phyloP scores from a whole-genome alignment of 37 sponge, comb jelly and placozoan genomes.

The Haliclona indistincta region DNA sequence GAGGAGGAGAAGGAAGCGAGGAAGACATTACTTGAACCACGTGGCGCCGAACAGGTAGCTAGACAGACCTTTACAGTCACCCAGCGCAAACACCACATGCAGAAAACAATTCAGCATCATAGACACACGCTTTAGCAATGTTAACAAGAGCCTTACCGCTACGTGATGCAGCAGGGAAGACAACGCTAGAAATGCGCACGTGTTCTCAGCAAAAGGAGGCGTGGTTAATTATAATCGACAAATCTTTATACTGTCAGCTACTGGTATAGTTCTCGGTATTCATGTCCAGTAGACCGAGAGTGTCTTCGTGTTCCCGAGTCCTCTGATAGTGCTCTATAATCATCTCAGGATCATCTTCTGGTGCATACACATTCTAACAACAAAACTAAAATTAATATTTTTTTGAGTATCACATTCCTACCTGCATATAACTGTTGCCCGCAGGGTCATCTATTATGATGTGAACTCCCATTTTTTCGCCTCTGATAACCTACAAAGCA shows the following conservation, averaged over 20 bases:
- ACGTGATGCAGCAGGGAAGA: no score
- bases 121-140: no score
- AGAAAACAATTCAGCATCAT: no score
- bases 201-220: no score
- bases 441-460: conserved; percentile 95
- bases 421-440: conserved; percentile 96
- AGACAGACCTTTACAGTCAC: no score
- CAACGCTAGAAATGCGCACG: no score
- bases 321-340: conserved; percentile 69
- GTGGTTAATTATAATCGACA: no score
- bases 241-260: no score
- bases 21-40: not conserved
- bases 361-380: conserved; percentile 89
- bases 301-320: conserved; percentile 84
- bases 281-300: conserved; percentile 88
- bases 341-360: conserved; percentile 92
- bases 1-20: not conserved
- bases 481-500: conserved; percentile 43
- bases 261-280: conserved; percentile 87
- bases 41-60: not conserved
- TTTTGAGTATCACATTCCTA: not conserved
- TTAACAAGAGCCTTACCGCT: no score
- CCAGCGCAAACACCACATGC: no score
- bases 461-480: conserved; percentile 55
- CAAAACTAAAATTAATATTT: not conserved